These are phyloP conservation scores for Orthosia gracilis DNA, from an alignment of 2,888 invertebrate species.

Conservation along the genomic window DNA sequence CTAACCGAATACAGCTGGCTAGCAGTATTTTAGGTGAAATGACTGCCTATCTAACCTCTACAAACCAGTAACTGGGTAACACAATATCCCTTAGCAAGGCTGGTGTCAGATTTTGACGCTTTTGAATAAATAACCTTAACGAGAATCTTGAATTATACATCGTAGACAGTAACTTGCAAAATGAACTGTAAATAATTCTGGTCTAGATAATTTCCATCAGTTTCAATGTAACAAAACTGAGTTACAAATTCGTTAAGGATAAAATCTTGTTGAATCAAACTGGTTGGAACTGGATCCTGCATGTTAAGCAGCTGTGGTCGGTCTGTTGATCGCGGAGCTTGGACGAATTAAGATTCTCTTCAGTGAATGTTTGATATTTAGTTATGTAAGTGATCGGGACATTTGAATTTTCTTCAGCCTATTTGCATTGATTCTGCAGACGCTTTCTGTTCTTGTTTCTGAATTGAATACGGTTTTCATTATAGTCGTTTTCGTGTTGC, in stretches of 20 bases:
- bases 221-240: conserved; percentile 33
- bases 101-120: too few species aligned
- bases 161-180: neutral
- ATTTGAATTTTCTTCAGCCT: conserved; percentile 33
- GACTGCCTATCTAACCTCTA: too few species aligned
- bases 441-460: neutral
- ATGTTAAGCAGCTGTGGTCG: conserved; percentile 59
- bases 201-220: conserved; percentile 31
- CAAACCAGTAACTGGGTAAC: too few species aligned
- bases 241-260: conserved; percentile 59
- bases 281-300: conserved; percentile 47
- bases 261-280: conserved; percentile 60
- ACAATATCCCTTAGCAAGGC: too few species aligned
- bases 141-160: neutral
- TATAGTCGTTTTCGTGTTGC: neutral
- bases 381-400: conserved; percentile 30
- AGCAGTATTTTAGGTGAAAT: too few species aligned
- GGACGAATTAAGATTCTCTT: conserved; percentile 40
- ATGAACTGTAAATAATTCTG: conserved; percentile 22
- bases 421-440: conserved; percentile 33
- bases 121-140: too few species aligned
- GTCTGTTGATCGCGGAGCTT: conserved; percentile 43
- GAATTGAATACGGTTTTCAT: neutral
- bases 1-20: too few species aligned
- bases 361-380: conserved; percentile 53